Base-by-base conservation (phyloP, 37 sponge, comb jelly and placozoan species). In the Aplysina aerophoba region DNA sequence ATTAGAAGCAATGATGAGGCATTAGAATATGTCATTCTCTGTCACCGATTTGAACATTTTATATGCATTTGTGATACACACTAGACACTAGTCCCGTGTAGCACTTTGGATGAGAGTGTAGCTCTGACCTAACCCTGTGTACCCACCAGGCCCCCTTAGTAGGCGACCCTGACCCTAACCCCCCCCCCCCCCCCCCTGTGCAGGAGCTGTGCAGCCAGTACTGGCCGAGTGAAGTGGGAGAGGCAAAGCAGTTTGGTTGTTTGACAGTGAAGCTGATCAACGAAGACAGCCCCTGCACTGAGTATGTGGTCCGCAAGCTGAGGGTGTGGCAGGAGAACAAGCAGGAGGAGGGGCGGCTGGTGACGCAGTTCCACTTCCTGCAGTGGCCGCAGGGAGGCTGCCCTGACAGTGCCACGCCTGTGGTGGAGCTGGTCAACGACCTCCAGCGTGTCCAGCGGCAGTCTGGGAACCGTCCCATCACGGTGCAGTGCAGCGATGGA, bases 401-500 rank as follows among this genome's bases (percentile, higher is more conserved):
- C 34, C 86, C 86, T 16, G 28, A 57, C 74, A 50, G 75, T 55
- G 37, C 67, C 41, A 17, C 30, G 33, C 36, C 63, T 24, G n/a
- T 83, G 16, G 35, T 94, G 21, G 97, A 97, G 36, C 80, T 97
- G 65, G 88, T 97, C 59, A 90, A 88, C 57, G 88, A 92, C 40
- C 58, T 97, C 19, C 87, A 92, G 79, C 66, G 92, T 24, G 86
- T 92, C 28, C 97, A 94, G 85, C 77, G 91, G 54, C 88, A 92
- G 65, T 92, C 93, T 57, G 93, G 97, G 2, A 97, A 97, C 81
- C 72, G 78, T 20, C 94, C 97, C 55, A 90, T 96, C 73, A 90
- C 90, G 11, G 91, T 94, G 39, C 97, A 97, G 81, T 94, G 95
- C 97, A 96, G 92, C 81, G 86, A 92, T 89, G 96, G 95, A 3